phyloP scores from a whole-genome alignment of 2,888 invertebrate genomes.

The Toxonevra muliebris region DNA sequence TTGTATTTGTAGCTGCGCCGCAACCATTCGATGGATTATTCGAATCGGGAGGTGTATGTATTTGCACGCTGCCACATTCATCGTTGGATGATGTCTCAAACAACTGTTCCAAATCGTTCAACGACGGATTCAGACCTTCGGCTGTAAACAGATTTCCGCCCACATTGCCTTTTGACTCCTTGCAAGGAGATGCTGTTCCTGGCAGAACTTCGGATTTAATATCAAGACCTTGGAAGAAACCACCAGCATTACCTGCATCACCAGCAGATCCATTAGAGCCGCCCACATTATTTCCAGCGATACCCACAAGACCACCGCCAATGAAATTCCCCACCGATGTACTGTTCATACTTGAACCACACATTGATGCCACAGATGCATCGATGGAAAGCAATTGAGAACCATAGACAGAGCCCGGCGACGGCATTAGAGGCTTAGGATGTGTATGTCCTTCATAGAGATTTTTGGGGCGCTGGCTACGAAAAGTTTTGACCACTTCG shows the following conservation, averaged over 20 bases:
- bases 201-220: constrained; percentile 51
- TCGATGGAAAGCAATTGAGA: constrained; percentile 53
- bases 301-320: constrained; percentile 53
- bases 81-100: constrained; percentile 77
- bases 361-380: constrained; percentile 37
- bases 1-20: constrained; percentile 61
- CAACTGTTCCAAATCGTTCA: constrained; percentile 91
- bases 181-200: constrained; percentile 51
- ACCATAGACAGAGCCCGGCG: constrained; percentile 60
- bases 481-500: constrained; percentile 65
- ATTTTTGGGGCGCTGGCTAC: constrained; percentile 65
- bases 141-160: constrained; percentile 77
- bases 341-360: constrained; percentile 7
- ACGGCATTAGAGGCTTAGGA: constrained; percentile 65
- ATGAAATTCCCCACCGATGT: constrained; percentile 16
- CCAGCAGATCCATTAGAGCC: constrained; percentile 34
- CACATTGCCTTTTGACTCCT: constrained; percentile 54
- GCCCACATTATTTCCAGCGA: constrained; percentile 42
- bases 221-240: constrained; percentile 52
- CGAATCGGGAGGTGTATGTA: constrained; percentile 90
- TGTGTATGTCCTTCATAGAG: constrained; percentile 73
- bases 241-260: constrained; percentile 36
- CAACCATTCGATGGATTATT: constrained; percentile 72
- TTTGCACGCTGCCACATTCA: constrained; percentile 70
- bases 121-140: constrained; percentile 88